These are phyloP conservation scores for Scaptomyza tumidula DNA, from an alignment of 2,888 invertebrate species.

Conservation along the genomic window DNA sequence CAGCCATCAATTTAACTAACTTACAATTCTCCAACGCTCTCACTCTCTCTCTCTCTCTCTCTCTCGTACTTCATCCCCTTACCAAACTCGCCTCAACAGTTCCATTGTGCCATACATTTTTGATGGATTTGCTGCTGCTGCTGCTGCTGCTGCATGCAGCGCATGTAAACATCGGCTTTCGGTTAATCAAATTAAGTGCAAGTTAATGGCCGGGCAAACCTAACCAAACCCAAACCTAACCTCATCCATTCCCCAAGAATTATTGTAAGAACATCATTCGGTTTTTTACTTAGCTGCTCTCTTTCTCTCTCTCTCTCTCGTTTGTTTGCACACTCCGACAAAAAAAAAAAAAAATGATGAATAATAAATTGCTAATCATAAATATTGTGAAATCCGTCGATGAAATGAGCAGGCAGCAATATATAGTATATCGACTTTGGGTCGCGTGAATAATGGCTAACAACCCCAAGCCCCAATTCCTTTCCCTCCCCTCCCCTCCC, in stretches of 20 bases:
- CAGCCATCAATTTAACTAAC: slow-evolving; percentile 40
- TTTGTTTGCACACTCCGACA: slow-evolving; percentile 64
- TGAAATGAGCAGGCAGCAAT: slow-evolving; percentile 49
- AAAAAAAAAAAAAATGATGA: slow-evolving; percentile 74
- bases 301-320: background rate
- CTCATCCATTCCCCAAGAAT: slow-evolving; percentile 27
- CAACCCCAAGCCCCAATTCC: background rate
- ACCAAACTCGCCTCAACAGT: background rate
- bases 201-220: slow-evolving; percentile 68
- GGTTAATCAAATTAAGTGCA: slow-evolving; percentile 83
- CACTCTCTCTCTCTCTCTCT: no score
- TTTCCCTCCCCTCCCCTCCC: background rate
- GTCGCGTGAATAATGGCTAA: slow-evolving; percentile 44
- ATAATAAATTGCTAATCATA: slow-evolving; percentile 83
- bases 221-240: slow-evolving; percentile 1
- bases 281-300: slow-evolving; percentile 35
- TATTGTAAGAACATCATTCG: slow-evolving; percentile 57
- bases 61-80: background rate
- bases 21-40: background rate
- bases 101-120: slow-evolving; percentile 27
- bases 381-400: slow-evolving; percentile 81
- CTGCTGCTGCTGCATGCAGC: slow-evolving; percentile 52
- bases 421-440: slow-evolving; percentile 1
- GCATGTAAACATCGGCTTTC: slow-evolving; percentile 78
- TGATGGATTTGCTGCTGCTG: slow-evolving; percentile 61